Percentiles rank a stretch among this genome's conserved stretches.
Conservation (phyloP, 2,113 vertebrate species). For the Pitta sordida region DNA sequence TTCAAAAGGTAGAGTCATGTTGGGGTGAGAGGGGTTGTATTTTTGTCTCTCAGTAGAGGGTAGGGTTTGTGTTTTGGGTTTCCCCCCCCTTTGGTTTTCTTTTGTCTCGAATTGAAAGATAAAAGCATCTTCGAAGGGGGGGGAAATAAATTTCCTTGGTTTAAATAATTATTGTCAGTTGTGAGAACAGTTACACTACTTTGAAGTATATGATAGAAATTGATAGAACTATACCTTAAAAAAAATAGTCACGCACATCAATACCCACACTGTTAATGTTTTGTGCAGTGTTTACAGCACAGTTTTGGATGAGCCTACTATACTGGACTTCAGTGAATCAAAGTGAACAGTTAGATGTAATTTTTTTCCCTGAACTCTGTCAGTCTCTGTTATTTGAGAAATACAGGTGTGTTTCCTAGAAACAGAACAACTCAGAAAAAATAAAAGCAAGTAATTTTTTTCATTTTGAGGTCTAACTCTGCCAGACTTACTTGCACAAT, state of each 20-base stretch:
- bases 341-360: not conserved
- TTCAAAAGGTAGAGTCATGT: not conserved
- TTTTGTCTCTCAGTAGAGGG: not conserved
- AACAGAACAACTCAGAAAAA: not conserved
- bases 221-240: not conserved
- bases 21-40: not conserved
- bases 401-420: not conserved
- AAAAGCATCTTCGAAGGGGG: not conserved
- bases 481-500: not conserved
- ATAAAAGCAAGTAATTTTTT: not conserved
- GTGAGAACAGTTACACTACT: not conserved
- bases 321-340: not conserved
- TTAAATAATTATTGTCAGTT: not conserved
- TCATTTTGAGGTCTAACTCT: not conserved
- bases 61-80: not conserved
- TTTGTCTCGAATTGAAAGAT: not conserved
- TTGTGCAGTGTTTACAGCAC: not conserved
- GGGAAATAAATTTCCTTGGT: not conserved
- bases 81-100: not conserved
- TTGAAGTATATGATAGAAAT: not conserved
- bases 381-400: not conserved
- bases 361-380: not conserved
- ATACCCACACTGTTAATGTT: not conserved
- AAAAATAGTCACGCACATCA: no score
- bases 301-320: not conserved